Conservation (phyloP, 2,113 vertebrate species). For the Platanista minor region DNA sequence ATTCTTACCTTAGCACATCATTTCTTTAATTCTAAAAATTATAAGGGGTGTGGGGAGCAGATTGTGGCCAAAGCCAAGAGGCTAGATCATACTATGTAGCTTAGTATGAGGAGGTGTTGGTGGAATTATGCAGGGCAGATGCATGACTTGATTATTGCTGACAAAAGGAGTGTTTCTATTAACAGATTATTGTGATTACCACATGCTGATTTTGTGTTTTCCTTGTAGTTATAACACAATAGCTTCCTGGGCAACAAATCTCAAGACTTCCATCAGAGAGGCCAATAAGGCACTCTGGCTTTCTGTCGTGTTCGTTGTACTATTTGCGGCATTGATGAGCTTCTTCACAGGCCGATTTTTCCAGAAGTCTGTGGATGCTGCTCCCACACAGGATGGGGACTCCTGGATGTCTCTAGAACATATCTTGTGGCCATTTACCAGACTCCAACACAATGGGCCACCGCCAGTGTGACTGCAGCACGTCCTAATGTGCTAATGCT, state of each 20-base stretch:
- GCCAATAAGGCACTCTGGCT: constrained; percentile 84
- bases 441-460: constrained; percentile 88
- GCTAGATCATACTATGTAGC: not conserved
- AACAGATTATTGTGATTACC: not conserved
- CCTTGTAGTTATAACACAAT: constrained; percentile 61
- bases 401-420: constrained; percentile 93
- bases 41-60: not conserved
- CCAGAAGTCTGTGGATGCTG: constrained; percentile 88
- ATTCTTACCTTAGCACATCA: not conserved
- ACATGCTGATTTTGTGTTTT: not conserved
- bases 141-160: not conserved
- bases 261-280: constrained; percentile 75
- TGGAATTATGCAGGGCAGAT: not conserved
- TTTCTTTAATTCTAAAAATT: not conserved
- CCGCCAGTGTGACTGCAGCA: constrained; percentile 84
- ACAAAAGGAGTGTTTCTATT: not conserved
- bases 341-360: constrained; percentile 89
- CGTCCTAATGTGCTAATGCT: not conserved
- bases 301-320: constrained; percentile 81
- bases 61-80: not conserved
- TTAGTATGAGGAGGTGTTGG: not conserved
- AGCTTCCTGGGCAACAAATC: constrained; percentile 52
- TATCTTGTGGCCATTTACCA: constrained; percentile 91
- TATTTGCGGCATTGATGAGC: constrained; percentile 87
- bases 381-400: constrained; percentile 88